These are phyloP conservation scores for Tauraco hartlaubi DNA, from an alignment of 2,797 vertebrate genomes.

Conservation along the genomic window DNA sequence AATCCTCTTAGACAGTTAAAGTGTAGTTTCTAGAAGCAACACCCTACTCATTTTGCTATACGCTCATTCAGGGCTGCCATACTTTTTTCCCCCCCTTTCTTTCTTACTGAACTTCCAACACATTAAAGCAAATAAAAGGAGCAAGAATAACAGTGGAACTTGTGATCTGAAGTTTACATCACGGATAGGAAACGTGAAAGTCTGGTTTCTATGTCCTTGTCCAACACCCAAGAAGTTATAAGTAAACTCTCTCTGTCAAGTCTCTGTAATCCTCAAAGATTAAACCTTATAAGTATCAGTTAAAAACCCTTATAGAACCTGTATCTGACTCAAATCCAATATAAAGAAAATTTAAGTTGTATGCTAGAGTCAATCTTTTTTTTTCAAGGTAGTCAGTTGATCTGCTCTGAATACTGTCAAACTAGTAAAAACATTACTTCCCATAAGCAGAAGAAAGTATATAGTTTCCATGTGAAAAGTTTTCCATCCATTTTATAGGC, in stretches of 20 bases:
- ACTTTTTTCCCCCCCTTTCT: rapidly evolving
- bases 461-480: neutral
- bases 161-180: neutral
- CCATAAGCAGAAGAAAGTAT: neutral
- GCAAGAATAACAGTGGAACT: neutral
- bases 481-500: neutral
- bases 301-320: neutral
- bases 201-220: neutral
- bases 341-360: neutral
- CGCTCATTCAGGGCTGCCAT: neutral
- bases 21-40: neutral
- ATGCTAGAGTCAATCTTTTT: neutral
- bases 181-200: neutral
- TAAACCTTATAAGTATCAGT: neutral
- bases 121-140: neutral
- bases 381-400: neutral
- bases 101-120: neutral
- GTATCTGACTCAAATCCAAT: neutral
- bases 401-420: neutral
- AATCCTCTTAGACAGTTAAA: neutral
- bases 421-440: neutral
- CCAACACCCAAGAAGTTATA: neutral
- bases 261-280: neutral
- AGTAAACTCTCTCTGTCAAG: neutral
- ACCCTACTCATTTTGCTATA: neutral